Evolutionary conservation across 2,888 invertebrate genomes (phyloP), one percentile per base, ranked within the genome.

Genomic region (Drosophila eohydei): DNA sequence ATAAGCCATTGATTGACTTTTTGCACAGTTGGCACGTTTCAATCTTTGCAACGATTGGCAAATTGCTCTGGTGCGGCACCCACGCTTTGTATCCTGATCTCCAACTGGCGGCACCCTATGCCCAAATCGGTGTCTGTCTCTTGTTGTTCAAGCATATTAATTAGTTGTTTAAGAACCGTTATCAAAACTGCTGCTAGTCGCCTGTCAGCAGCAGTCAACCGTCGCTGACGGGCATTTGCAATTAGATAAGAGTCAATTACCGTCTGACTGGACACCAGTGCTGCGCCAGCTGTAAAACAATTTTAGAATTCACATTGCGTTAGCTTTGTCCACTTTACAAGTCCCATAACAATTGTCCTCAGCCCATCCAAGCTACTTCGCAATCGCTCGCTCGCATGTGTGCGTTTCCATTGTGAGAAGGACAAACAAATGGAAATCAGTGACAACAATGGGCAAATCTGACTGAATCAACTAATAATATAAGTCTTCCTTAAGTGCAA

Each of bases 21-120:
- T 87, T 84, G 82, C 85, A 70, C 74, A 81, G 71, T 77, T 73
- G 80, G 66, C 84, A 81, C 74, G 73, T 81, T 66, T 71, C 71
- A 77, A 79, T 72, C 68, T 41, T 57, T 52, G 55, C 59, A 60
- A 55, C 65, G 71, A 64, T 82, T 63, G 71, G 66, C 83, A 83
- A 86, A 81, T 83, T 78, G 76, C 61, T 64, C 34, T 43, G 12
- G 4, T 26, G 14, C 14, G 9, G 6, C 32, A 6, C 9, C 32
- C 21, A 43, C 14, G 3, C 46, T 4, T 16, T 2, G 26, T 41
- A 44, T 21, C 38, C n/a, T 12, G 28, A 12, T 60, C 32, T 46
- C n/a, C 11, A n/a, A 1, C 21, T 21, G 26, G n/a, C 36, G 26
- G 28, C 44, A 36, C 48, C 36, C 41, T 5, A 50, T 30, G 16